Conservation (phyloP, 2,888 invertebrate genomes). For the Pantelozetes paolii region DNA sequence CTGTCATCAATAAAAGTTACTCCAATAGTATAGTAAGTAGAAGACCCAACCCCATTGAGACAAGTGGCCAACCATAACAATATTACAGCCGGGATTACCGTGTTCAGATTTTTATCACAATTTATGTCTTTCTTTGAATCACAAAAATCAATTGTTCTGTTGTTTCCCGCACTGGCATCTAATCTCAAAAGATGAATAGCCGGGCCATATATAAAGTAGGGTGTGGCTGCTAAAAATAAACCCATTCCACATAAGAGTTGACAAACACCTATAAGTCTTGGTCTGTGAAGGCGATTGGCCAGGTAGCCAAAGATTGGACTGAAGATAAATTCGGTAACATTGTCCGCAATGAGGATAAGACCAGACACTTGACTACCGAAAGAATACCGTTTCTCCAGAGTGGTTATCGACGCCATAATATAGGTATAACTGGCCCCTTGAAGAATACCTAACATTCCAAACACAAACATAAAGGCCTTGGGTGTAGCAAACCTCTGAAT, state of each 20-base stretch:
- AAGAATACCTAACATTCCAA: not conserved
- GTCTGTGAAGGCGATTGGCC: conserved; percentile 42
- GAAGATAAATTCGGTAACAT: conserved; percentile 7
- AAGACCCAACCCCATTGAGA: conserved; percentile 46
- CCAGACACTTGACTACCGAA: conserved; percentile 44
- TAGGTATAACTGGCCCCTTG: conserved; percentile 43
- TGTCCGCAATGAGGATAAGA: conserved; percentile 45
- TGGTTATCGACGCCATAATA: conserved; percentile 43
- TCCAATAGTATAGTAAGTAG: conserved; percentile 45
- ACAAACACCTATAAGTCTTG: conserved; percentile 39
- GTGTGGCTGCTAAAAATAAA: conserved; percentile 40
- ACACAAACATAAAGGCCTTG: not conserved
- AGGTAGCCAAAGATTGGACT: conserved; percentile 8
- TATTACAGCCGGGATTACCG: conserved; percentile 41
- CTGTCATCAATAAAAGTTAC: conserved; percentile 46
- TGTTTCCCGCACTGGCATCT: too few species aligned
- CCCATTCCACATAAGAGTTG: not conserved
- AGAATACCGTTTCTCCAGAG: conserved; percentile 45
- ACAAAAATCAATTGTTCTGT: not conserved
- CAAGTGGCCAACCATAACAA: conserved; percentile 45
- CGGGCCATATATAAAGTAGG: conserved; percentile 45
- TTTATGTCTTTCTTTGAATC: not conserved
- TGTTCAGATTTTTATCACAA: too few species aligned
- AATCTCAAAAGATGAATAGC: conserved; percentile 4
- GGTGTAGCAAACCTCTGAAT: not conserved